Evolutionary conservation across 1,140 invertebrate genomes (phyloP).

Genomic region (Orussus abietinus): DNA sequence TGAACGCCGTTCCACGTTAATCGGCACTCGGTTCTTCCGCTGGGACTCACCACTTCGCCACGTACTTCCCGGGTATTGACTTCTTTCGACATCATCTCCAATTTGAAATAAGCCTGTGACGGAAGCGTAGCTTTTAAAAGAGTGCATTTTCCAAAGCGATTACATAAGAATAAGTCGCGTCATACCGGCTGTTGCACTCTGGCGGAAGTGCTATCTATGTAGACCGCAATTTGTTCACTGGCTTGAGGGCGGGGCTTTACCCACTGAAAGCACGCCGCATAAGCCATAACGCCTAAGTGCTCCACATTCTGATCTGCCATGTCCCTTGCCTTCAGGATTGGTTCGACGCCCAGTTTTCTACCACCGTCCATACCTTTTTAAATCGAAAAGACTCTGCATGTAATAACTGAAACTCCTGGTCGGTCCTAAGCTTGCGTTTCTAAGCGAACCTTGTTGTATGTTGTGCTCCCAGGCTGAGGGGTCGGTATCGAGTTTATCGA

Average conservation of each 20-base stretch:
- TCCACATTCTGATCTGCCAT: constrained; percentile 92
- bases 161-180: constrained; percentile 46
- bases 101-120: constrained; percentile 79
- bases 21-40: constrained; percentile 60
- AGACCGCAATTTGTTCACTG: constrained; percentile 71
- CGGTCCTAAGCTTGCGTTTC: too few relatives aligned
- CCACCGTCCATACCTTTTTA: constrained; percentile 63
- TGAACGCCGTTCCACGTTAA: constrained; percentile 63
- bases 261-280: constrained; percentile 86
- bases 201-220: constrained; percentile 74
- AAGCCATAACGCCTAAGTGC: constrained; percentile 94
- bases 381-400: too few relatives aligned
- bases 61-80: constrained; percentile 74
- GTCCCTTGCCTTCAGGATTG: constrained; percentile 85
- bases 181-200: constrained; percentile 81
- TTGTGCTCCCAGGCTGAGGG: constrained; percentile 79
- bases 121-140: too few relatives aligned
- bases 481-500: constrained; percentile 70
- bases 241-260: constrained; percentile 76
- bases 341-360: constrained; percentile 74
- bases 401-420: too few relatives aligned
- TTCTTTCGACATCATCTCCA: constrained; percentile 74
- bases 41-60: constrained; percentile 79
- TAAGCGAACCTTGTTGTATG: constrained; percentile 70
- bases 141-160: too few relatives aligned